A percentile compares a stretch with the other conserved stretches of the same genome.
Evolutionary conservation across 2,888 invertebrate genomes (phyloP).

Genomic region (Athrips mouffetella): DNA sequence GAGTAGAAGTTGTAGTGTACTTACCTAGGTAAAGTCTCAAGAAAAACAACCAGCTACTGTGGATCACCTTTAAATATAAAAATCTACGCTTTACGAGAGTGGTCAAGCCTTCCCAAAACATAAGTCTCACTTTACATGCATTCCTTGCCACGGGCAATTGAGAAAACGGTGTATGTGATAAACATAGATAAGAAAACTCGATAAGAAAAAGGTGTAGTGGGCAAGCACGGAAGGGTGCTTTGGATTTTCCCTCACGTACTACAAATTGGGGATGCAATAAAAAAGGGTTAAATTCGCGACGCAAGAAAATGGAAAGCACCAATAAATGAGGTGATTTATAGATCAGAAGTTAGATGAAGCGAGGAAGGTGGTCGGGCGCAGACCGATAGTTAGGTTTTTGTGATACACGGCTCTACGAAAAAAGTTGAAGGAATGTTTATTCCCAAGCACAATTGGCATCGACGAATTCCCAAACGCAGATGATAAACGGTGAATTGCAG

Average conservation of each 20-base stretch:
- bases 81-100: no score
- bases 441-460: no score
- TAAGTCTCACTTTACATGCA: background rate
- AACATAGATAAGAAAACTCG: conserved; percentile 11
- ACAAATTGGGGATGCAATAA: conserved; percentile 22
- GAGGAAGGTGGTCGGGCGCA: conserved; percentile 10
- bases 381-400: conserved; percentile 4
- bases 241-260: conserved; percentile 17
- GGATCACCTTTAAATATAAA: no score
- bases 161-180: conserved; percentile 14
- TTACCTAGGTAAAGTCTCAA: no score
- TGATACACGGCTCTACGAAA: no score
- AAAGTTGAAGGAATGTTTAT: background rate
- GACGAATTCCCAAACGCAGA: no score
- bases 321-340: conserved; percentile 21
- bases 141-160: background rate
- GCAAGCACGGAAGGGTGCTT: conserved; percentile 9
- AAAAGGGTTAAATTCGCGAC: conserved; percentile 19
- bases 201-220: conserved; percentile 17
- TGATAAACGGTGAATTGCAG: background rate
- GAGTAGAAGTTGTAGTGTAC: no score
- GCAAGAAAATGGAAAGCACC: conserved; percentile 17
- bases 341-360: conserved; percentile 13
- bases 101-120: background rate
- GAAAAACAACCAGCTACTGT: no score